Percentiles rank a stretch among this genome's conserved stretches.
phyloP scores from a whole-genome alignment of 2,113 vertebrate genomes.

The Dromiciops gliroides region DNA sequence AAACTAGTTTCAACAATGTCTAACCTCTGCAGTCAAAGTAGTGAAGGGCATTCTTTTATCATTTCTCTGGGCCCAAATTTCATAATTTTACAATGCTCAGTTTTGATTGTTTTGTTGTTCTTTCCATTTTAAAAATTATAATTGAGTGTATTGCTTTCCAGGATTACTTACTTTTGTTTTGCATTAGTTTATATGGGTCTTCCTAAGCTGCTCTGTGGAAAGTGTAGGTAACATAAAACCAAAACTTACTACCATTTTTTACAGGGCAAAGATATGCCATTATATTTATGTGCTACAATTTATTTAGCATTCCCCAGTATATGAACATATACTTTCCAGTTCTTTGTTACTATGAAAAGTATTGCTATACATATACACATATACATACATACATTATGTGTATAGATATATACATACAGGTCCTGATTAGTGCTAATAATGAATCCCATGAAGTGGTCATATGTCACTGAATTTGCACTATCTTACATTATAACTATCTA shows the following conservation, averaged over 20 bases:
- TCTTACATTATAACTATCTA: background rate
- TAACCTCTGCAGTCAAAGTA: background rate
- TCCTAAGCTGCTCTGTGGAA: no score
- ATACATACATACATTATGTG: background rate
- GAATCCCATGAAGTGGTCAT: background rate
- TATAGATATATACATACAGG: background rate
- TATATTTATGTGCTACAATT: background rate
- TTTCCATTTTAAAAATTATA: background rate
- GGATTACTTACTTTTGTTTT: background rate
- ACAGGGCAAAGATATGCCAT: no score
- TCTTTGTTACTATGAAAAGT: background rate
- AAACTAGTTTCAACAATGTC: background rate
- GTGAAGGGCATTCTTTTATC: background rate
- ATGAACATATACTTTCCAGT: background rate
- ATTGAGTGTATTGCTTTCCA: background rate
- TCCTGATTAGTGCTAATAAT: background rate
- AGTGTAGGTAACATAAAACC: no score
- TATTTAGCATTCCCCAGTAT: background rate
- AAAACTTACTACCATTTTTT: no score
- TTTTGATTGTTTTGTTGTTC: background rate
- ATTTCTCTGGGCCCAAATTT: background rate
- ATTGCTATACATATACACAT: no score
- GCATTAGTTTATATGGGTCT: background rate
- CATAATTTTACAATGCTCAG: background rate
- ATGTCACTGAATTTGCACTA: background rate